Evolutionary conservation across 2,797 vertebrate genomes (phyloP).

Genomic region (Myotis pilosus): DNA sequence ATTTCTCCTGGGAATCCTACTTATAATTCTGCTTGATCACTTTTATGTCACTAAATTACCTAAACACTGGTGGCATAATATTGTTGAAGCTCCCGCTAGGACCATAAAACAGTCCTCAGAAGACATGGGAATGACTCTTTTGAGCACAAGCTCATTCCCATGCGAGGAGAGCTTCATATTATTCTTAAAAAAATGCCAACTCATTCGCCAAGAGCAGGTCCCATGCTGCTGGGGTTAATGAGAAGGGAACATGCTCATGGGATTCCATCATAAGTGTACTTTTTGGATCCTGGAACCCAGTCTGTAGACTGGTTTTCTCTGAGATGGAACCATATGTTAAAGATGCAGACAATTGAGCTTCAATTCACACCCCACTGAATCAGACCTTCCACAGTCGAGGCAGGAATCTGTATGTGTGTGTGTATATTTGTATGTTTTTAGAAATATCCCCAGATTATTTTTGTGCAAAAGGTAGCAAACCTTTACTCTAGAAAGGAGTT

Average conservation of each 20-base stretch:
- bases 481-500: slow-evolving; percentile 14
- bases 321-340: neutral
- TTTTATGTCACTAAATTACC: slow-evolving; percentile 31
- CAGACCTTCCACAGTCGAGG: neutral
- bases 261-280: neutral
- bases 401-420: neutral
- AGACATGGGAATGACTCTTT: neutral
- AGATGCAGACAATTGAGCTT: neutral
- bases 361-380: neutral
- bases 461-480: slow-evolving; percentile 4
- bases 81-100: neutral
- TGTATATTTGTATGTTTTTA: neutral
- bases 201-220: neutral
- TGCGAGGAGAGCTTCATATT: neutral
- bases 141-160: neutral
- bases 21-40: slow-evolving; percentile 39
- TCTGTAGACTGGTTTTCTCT: neutral
- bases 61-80: neutral
- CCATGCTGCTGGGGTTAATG: neutral
- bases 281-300: neutral
- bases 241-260: neutral
- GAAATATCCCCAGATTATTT: slow-evolving; percentile 29
- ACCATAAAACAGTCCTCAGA: slow-evolving; percentile 12
- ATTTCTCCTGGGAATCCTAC: neutral
- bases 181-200: slow-evolving; percentile 22